phyloP scores from a whole-genome alignment of 2,888 invertebrate species.

The Mallateleia sp. region DNA sequence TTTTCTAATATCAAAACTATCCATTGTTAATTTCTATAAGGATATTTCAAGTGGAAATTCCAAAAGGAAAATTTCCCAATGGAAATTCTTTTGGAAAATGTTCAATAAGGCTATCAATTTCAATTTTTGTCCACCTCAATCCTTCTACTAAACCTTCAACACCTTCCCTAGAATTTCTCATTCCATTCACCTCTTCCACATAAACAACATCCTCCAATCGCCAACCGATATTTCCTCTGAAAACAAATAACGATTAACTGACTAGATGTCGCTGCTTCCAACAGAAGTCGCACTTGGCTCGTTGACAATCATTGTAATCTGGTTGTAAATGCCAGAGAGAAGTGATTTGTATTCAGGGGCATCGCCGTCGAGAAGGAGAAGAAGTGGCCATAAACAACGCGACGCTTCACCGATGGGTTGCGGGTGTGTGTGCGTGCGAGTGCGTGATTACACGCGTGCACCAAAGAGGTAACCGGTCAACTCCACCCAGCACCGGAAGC shows the following conservation, averaged over 20 bases:
- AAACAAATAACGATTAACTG: conserved; percentile 24
- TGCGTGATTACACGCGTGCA: conserved; percentile 82
- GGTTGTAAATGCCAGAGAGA: conserved; percentile 77
- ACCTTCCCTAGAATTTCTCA: too few relatives aligned
- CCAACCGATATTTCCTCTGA: background rate
- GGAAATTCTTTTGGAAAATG: too few relatives aligned
- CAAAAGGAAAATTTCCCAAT: too few relatives aligned
- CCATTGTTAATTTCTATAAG: too few relatives aligned
- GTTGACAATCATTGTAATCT: conserved; percentile 72
- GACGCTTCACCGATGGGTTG: conserved; percentile 87
- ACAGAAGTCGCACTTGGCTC: conserved; percentile 63
- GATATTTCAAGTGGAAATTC: too few relatives aligned
- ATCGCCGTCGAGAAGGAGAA: conserved; percentile 87
- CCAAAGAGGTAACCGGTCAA: conserved; percentile 85
- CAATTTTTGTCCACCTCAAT: too few relatives aligned
- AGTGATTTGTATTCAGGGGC: conserved; percentile 88
- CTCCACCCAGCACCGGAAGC: conserved; percentile 88
- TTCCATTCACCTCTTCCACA: too few relatives aligned
- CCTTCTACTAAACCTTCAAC: too few relatives aligned
- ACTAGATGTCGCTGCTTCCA: conserved; percentile 49
- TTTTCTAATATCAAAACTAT: too few relatives aligned
- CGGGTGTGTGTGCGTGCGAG: conserved; percentile 70
- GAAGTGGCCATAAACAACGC: conserved; percentile 89
- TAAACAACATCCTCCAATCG: too few relatives aligned
- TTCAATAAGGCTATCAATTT: too few relatives aligned